Evolutionary conservation across 1,140 invertebrate species (phyloP), one percentile per base, ranked within the genome.

Genomic region (Ceratoteleas bidentatus): DNA sequence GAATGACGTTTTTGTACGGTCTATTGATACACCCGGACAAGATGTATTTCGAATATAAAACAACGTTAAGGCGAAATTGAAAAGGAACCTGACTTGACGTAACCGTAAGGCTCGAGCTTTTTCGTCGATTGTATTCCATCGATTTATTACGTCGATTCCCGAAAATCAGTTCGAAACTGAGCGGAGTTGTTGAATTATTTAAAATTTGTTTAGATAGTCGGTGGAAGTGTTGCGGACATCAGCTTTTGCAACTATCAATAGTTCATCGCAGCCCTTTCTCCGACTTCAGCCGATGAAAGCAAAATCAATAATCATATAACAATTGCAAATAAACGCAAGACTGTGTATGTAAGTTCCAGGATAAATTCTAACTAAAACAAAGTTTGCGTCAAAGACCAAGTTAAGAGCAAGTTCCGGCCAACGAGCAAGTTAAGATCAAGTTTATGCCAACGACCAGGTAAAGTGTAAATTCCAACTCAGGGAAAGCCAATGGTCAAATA

Each of bases 381-480:
- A 78, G 75, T 78, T 78, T 78, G 54, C 15, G 32, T 65, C 66
- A 78, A 78, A 78, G 61, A 66, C 53, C 49, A 24, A 78, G 66
- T 78, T 78, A 70, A 76, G 64, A 56, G 13, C 43, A 70, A 78
- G 75, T 78, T 78, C 49, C 36, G 49, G 16, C 36, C 66, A 60
- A 52, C 75, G 60, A 65, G 53, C 53, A 72, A 72, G 66, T 78
- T 70, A 64, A 58, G 66, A 70, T 65, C 47, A 64, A 78, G 66
- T 78, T 78, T 65, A 50, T 53, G 10, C 73, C 58, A 60, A 72
- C 60, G 75, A 78, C 75, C 61, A 53, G 54, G 47, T 66, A 66
- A 72, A 79, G 61, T 79, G 53, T 61, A 79, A 79, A 72, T 72
- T 79, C 76, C 65, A 72, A 79, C 62, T 72, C 4, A 58, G 60